Base-by-base conservation (phyloP, 2,888 invertebrate genomes). In the Odontocolon sp. region DNA sequence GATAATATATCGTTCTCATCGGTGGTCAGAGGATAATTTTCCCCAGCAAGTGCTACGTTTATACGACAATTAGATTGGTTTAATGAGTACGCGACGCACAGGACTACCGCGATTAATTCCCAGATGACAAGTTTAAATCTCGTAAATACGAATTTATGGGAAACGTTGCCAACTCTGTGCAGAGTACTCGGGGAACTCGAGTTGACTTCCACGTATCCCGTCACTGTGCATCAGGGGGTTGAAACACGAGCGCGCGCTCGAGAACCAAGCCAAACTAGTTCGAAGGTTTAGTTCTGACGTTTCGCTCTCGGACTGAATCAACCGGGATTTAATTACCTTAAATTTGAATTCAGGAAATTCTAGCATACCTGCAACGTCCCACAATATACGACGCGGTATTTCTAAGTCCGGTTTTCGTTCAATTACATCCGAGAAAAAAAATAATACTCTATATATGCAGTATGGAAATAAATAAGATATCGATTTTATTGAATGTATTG, bases 261-360 rank as follows among this genome's bases (percentile, higher is more conserved):
- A n/a, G 9, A 8, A n/a, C n/a, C 11, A 16, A 47, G n/a, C 63
- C 23, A 23, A 26, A 18, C n/a, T 31, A 28, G n/a, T n/a, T 31
- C 40, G 6, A 31, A 28, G 28, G 26, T n/a, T n/a, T 54, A 40
- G 38, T 54, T 76, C 61, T 61, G 70, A 70, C 76, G 47, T 71
- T 71, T 67, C 21, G 45, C 54, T 38, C 47, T 23, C 38, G 52
- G 16, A 42, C 59, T 47, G 47, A 70, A 76, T 70, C 45, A 40
- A 61, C 31, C 6, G 52, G 38, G 36, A 70, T 66, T 66, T 11
- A 59, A 70, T 70, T 70, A 59, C 21, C 36, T 45, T 36, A 52
- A 52, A 70, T 75, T 52, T 42, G 18, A 26, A 42, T 69, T 56
- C 18, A 21, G 47, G 6, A 4, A 31, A 68, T 63, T 54, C 26